Evolutionary conservation across 1,140 invertebrate genomes (phyloP), one percentile per base, ranked within the genome.

Genomic region (Maconellicoccus hirsutus): DNA sequence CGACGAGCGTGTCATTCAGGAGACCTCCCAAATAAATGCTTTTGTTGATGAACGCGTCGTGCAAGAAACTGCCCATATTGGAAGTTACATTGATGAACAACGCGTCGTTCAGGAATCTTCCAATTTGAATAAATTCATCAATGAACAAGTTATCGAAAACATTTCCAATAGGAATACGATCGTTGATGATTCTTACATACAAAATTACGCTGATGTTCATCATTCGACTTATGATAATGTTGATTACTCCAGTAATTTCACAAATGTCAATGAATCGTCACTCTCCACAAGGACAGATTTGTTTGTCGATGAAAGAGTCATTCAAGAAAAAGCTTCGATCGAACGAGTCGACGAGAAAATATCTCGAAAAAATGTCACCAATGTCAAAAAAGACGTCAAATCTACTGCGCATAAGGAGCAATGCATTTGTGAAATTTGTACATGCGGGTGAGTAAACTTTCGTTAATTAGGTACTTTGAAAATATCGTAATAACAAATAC

Each of bases 371-470:
- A 74, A 33, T n/a, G 6, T 21, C 0, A 70, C 12, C 16, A 73
- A 73, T 38, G 59, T 16, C 29, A 69, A 70, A 52, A 73, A 71
- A 33, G 71, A 71, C 27, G 59, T 4, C 12, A 38, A 72, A 52
- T 33, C 33, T 6, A 16, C 21, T 1, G 52, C 70, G 82, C 80
- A 59, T 82, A 90, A 90, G 78, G 90, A 92, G 78, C 87, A 90
- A 78, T 93, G 91, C 77, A 91, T 93, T 74, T 93, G 91, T 79
- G 89, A 93, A 81, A 87, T 93, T 59, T 93, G 91, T 78, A 93
- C 90, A 76, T 93, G 91, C 80, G 91, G 91, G 91, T 93, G 82
- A 88, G 89, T 87, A 12, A 33, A 33, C n/a, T n/a, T n/a, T n/a
- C n/a, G n/a, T n/a, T n/a, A n/a, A n/a, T n/a, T 38, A 38, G 14